phyloP scores from a whole-genome alignment of 2,888 invertebrate species.

The Meiosimyza platycephala region DNA sequence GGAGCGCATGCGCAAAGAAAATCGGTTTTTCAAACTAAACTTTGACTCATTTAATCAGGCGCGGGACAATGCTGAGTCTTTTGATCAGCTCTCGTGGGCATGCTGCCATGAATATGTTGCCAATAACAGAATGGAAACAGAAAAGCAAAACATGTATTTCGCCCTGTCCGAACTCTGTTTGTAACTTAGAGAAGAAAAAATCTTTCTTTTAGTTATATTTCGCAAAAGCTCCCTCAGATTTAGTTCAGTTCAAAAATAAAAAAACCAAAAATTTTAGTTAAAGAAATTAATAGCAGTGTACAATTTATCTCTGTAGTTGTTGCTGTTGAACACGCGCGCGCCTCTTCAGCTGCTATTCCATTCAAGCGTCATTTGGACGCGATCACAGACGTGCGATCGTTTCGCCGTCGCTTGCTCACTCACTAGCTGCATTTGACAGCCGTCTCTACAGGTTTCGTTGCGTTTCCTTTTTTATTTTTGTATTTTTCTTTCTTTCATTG shows the following conservation, averaged over 20 bases:
- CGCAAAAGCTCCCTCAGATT: no score
- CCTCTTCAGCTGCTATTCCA: background rate
- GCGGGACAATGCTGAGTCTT: no score
- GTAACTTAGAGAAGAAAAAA: no score
- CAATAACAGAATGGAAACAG: background rate
- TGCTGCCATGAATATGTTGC: no score
- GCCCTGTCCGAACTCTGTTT: no score
- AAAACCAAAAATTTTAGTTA: background rate
- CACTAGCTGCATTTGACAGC: slow-evolving; percentile 16
- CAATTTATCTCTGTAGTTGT: background rate
- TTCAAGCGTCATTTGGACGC: slow-evolving; percentile 23
- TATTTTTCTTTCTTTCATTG: slow-evolving; percentile 37
- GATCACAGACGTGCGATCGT: slow-evolving; percentile 8
- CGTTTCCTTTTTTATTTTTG: slow-evolving; percentile 25
- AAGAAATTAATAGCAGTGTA: slow-evolving; percentile 22
- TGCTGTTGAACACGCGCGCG: slow-evolving; percentile 6
- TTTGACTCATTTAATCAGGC: no score
- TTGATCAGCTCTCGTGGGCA: no score
- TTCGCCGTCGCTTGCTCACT: slow-evolving; percentile 12
- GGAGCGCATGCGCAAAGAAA: no score
- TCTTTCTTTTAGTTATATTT: no score
- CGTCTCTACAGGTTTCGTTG: background rate
- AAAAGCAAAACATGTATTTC: background rate
- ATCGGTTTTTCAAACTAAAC: no score
- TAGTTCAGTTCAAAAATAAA: background rate